These are phyloP conservation scores for Clostera curtula DNA, from an alignment of 2,888 invertebrate genomes.

Conservation along the genomic window DNA sequence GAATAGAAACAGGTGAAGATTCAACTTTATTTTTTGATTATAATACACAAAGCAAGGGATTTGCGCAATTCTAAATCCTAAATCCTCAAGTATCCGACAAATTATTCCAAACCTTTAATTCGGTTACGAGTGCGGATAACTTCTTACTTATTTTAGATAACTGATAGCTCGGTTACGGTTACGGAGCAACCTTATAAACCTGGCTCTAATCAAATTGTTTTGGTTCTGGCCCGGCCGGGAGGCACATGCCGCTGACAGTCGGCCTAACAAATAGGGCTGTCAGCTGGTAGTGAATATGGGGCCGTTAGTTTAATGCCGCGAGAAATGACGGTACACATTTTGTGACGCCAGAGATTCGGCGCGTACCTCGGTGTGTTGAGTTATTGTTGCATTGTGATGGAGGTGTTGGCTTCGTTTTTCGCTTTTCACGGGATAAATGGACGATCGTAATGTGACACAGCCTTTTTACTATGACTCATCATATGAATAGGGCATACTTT, in stretches of 20 bases:
- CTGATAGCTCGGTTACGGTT: too few relatives aligned
- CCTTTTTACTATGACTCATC: too few relatives aligned
- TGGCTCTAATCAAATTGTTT: conserved; percentile 58
- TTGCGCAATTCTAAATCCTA: too few relatives aligned
- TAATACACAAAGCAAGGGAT: too few relatives aligned
- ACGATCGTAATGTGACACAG: neutral
- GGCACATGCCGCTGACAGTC: conserved; percentile 41
- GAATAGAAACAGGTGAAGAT: too few relatives aligned
- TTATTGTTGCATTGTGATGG: conserved; percentile 11
- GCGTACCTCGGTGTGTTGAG: conserved; percentile 15
- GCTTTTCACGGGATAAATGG: conserved; percentile 1
- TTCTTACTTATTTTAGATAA: too few relatives aligned
- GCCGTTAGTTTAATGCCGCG: conserved; percentile 37
- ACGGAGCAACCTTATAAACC: conserved; percentile 9
- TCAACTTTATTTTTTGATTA: too few relatives aligned
- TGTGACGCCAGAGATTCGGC: conserved; percentile 17
- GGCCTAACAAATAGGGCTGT: conserved; percentile 46
- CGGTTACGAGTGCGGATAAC: too few relatives aligned
- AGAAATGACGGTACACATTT: conserved; percentile 31
- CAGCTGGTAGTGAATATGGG: conserved; percentile 34
- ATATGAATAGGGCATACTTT: too few relatives aligned
- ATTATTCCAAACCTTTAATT: too few relatives aligned
- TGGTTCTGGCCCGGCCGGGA: conserved; percentile 26
- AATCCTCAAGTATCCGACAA: too few relatives aligned
- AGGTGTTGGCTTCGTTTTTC: conserved; percentile 4